phyloP scores from a whole-genome alignment of 2,888 invertebrate genomes.

The Subacronicta megacephala region DNA sequence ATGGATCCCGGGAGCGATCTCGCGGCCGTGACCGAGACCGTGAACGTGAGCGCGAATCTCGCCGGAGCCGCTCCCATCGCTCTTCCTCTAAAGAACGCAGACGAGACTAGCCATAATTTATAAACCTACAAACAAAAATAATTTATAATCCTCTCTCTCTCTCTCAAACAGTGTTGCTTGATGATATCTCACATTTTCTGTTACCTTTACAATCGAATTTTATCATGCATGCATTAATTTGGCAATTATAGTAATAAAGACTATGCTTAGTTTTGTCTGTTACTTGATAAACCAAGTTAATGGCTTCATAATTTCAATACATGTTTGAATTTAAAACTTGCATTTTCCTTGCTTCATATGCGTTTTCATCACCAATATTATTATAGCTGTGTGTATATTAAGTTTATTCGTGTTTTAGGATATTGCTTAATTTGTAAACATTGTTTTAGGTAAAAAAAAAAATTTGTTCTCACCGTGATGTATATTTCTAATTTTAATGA shows the following conservation, averaged over 20 bases:
- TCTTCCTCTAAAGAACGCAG: constrained; percentile 80
- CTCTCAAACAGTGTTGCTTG: constrained; percentile 31
- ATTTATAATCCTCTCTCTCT: constrained; percentile 34
- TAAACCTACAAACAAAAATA: constrained; percentile 11
- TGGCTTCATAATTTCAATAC: neutral
- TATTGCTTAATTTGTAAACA: no score
- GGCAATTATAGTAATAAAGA: constrained; percentile 14
- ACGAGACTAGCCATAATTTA: constrained; percentile 68
- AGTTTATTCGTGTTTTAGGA: constrained; percentile 29
- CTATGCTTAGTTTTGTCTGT: neutral
- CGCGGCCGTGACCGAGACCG: constrained; percentile 73
- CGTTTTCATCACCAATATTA: constrained; percentile 34
- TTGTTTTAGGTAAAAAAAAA: constrained; percentile 17
- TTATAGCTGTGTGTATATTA: constrained; percentile 31
- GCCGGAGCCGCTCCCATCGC: constrained; percentile 80
- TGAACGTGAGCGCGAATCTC: constrained; percentile 72
- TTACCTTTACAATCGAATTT: constrained; percentile 24
- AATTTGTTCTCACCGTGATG: constrained; percentile 27
- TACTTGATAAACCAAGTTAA: no score
- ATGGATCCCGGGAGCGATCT: constrained; percentile 73
- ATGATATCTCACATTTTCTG: constrained; percentile 18
- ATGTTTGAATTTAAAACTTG: constrained; percentile 4
- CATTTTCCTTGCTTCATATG: constrained; percentile 18
- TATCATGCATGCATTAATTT: constrained; percentile 20
- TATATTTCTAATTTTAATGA: constrained; percentile 40